Percentiles rank a stretch among this genome's conserved stretches.
Evolutionary conservation across 30 jellyfish, hydroid and myxozoan genomes (phyloP).

Genomic region (Cassiopea andromeda): DNA sequence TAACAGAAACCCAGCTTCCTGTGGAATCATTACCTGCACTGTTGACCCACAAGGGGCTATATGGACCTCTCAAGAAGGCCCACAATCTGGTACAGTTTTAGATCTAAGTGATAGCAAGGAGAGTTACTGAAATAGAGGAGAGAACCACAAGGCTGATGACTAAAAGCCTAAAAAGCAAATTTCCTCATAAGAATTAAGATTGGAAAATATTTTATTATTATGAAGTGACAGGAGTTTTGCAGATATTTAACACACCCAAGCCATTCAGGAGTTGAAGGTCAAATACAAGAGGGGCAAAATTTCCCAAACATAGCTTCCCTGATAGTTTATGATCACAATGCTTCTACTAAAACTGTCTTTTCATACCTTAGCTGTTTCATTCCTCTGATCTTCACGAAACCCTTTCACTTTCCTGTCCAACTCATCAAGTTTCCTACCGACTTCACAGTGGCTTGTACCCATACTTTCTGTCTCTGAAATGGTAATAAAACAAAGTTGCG

Average conservation of each 20-base stretch:
- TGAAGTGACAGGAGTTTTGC: background rate
- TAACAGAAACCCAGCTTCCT: too few species aligned
- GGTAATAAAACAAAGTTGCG: background rate
- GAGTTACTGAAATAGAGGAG: too few species aligned
- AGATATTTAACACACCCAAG: background rate
- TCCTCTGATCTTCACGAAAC: conserved; percentile 80
- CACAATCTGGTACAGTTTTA: too few species aligned
- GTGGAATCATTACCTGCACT: too few species aligned
- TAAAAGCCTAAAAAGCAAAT: too few species aligned
- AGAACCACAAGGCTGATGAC: too few species aligned
- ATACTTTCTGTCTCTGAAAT: conserved; percentile 73
- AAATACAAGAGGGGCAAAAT: background rate
- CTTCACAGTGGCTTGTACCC: conserved; percentile 72
- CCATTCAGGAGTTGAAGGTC: background rate
- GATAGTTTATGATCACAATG: background rate
- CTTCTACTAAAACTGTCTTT: background rate
- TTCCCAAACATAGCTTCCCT: background rate
- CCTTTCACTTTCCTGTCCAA: conserved; percentile 36
- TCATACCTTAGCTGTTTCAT: conserved; percentile 62
- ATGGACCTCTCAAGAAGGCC: too few species aligned
- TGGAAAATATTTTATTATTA: background rate
- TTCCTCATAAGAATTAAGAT: too few species aligned
- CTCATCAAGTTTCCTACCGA: conserved; percentile 63
- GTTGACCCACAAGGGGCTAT: too few species aligned
- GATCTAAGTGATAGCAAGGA: too few species aligned